Percentiles rank a stretch among this genome's conserved stretches.
These are phyloP conservation scores for Falco rusticolus DNA, from an alignment of 2,797 vertebrate genomes.

Conservation along the genomic window DNA sequence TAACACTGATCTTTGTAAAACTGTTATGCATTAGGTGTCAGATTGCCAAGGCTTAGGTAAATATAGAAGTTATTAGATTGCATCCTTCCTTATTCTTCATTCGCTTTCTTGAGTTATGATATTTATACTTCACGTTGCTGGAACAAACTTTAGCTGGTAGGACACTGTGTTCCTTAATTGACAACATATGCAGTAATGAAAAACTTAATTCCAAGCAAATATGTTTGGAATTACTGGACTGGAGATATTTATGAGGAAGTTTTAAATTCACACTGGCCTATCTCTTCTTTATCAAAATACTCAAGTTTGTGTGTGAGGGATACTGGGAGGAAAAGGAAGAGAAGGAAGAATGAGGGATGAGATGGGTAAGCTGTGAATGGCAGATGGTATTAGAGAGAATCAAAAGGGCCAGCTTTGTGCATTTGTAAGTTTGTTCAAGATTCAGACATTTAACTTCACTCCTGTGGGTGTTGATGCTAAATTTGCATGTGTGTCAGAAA, in stretches of 20 bases:
- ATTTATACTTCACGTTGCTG: background rate
- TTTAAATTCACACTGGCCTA: background rate
- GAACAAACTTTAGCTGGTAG: background rate
- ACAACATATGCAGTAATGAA: background rate
- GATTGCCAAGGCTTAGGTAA: background rate
- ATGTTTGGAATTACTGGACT: background rate
- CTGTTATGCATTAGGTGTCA: background rate
- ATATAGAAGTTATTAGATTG: background rate
- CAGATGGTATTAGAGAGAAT: background rate
- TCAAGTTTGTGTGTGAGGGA: background rate
- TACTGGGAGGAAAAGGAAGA: background rate
- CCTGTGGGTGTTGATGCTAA: background rate
- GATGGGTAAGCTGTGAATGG: background rate
- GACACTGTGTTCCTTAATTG: background rate
- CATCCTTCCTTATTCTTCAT: background rate
- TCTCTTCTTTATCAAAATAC: background rate
- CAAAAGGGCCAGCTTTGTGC: background rate
- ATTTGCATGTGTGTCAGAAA: background rate
- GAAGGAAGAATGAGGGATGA: background rate
- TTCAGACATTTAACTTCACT: background rate
- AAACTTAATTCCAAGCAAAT: background rate
- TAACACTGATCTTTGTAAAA: background rate
- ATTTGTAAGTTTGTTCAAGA: background rate
- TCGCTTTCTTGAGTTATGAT: background rate
- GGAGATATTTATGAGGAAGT: background rate